Percentiles rank a stretch among this genome's conserved stretches.
These are phyloP conservation scores for Drosophila incognita DNA, from an alignment of 2,888 invertebrate genomes.

Conservation along the genomic window DNA sequence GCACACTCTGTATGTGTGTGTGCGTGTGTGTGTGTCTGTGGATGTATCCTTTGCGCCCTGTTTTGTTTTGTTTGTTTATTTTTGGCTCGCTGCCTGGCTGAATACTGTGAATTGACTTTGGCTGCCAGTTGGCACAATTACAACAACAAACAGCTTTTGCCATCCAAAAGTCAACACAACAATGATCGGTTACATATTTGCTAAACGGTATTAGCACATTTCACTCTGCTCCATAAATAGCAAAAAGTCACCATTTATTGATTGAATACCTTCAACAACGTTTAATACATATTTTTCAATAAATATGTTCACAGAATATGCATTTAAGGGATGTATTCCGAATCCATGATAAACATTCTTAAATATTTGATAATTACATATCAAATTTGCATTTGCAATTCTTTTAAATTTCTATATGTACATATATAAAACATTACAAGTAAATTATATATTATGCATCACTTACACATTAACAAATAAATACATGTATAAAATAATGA, in stretches of 20 bases:
- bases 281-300: neutral
- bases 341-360: neutral
- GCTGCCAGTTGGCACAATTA: constrained; percentile 71
- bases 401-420: neutral
- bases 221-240: constrained; percentile 36
- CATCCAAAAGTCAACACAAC: constrained; percentile 75
- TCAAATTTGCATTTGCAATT: neutral
- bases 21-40: constrained; percentile 32
- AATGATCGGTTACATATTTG: constrained; percentile 66
- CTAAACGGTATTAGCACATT: constrained; percentile 52
- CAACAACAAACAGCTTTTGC: constrained; percentile 65
- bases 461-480: neutral
- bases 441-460: neutral
- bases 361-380: neutral
- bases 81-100: constrained; percentile 57
- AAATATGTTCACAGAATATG: neutral
- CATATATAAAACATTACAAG: neutral
- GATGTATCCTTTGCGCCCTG: constrained; percentile 47
- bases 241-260: constrained; percentile 4
- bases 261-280: neutral
- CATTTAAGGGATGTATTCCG: neutral
- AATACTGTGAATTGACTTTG: constrained; percentile 75
- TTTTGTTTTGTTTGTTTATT: constrained; percentile 56
- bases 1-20: constrained; percentile 35
- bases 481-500: neutral